Conservation (phyloP, 2,888 invertebrate genomes). For the Drosophila anomalata region DNA sequence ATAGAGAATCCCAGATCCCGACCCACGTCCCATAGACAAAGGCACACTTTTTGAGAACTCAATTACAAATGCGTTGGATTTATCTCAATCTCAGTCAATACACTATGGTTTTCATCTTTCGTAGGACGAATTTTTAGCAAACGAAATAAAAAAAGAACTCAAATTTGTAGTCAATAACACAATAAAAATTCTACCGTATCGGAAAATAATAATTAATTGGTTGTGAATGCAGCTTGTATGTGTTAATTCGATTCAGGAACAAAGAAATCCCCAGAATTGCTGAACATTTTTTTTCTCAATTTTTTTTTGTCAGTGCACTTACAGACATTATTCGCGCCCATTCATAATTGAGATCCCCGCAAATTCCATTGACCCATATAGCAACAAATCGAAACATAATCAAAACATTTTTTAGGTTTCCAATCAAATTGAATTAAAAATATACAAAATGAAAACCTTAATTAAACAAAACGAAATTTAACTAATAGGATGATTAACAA, state of each 20-base stretch:
- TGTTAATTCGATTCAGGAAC: conserved; percentile 67
- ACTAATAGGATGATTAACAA: conserved; percentile 42
- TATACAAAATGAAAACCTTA: conserved; percentile 53
- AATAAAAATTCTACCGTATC: conserved; percentile 43
- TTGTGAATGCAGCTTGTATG: conserved; percentile 76
- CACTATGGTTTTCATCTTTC: conserved; percentile 43
- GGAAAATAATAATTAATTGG: conserved; percentile 71
- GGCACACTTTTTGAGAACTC: conserved; percentile 36
- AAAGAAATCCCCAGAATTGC: conserved; percentile 57
- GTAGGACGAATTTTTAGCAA: conserved; percentile 37
- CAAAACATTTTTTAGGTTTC: conserved; percentile 75
- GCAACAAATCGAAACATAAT: conserved; percentile 75
- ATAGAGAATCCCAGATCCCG: conserved; percentile 15
- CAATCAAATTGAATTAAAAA: conserved; percentile 73
- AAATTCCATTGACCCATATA: conserved; percentile 44
- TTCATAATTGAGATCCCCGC: conserved; percentile 23
- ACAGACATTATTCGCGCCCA: conserved; percentile 33
- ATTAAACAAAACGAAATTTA: conserved; percentile 51
- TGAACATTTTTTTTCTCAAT: conserved; percentile 51
- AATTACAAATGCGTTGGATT: conserved; percentile 27
- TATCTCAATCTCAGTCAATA: conserved; percentile 26
- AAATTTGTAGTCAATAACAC: conserved; percentile 18
- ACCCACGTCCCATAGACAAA: conserved; percentile 36
- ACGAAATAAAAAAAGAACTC: conserved; percentile 10
- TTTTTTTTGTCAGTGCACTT: conserved; percentile 64